A percentile compares a stretch with the other conserved stretches of the same genome.
Evolutionary conservation across 1,140 invertebrate species (phyloP).

Genomic region (Sycobia sp.): DNA sequence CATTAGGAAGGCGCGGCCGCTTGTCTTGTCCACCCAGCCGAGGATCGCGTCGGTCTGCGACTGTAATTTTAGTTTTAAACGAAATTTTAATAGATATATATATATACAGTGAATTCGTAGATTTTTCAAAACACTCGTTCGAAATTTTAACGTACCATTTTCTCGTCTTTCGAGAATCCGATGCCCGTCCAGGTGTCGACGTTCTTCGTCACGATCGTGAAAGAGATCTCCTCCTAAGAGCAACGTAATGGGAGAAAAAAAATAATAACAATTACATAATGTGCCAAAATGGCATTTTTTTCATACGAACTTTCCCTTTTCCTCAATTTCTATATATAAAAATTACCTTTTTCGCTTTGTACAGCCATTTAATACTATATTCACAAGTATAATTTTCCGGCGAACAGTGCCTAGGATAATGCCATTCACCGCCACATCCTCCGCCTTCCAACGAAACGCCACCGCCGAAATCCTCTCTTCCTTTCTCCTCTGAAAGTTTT

Average conservation of each 20-base stretch:
- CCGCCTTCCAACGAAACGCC: constrained; percentile 45
- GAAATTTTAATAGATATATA: background rate
- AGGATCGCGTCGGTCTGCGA: constrained; percentile 82
- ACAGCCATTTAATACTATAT: constrained; percentile 85
- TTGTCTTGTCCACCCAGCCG: constrained; percentile 81
- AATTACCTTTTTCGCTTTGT: constrained; percentile 66
- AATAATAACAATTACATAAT: background rate
- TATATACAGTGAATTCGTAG: no score
- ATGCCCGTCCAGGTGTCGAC: constrained; percentile 91
- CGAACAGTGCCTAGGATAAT: constrained; percentile 74
- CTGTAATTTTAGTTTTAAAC: constrained; percentile 52
- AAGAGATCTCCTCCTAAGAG: constrained; percentile 75
- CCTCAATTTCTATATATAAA: no score
- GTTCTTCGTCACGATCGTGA: constrained; percentile 83
- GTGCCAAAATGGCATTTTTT: background rate
- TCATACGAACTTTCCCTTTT: constrained; percentile 12
- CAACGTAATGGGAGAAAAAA: background rate
- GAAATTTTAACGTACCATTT: constrained; percentile 70
- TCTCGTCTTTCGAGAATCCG: constrained; percentile 85
- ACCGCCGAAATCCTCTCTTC: constrained; percentile 46
- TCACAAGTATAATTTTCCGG: constrained; percentile 75
- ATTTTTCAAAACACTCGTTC: constrained; percentile 22
- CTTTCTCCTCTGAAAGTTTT: constrained; percentile 52
- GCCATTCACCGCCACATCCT: constrained; percentile 79
- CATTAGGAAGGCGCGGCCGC: constrained; percentile 80